A percentile compares a stretch with the other conserved stretches of the same genome.
Evolutionary conservation across 2,888 invertebrate genomes (phyloP).

Genomic region (Neria commutata): DNA sequence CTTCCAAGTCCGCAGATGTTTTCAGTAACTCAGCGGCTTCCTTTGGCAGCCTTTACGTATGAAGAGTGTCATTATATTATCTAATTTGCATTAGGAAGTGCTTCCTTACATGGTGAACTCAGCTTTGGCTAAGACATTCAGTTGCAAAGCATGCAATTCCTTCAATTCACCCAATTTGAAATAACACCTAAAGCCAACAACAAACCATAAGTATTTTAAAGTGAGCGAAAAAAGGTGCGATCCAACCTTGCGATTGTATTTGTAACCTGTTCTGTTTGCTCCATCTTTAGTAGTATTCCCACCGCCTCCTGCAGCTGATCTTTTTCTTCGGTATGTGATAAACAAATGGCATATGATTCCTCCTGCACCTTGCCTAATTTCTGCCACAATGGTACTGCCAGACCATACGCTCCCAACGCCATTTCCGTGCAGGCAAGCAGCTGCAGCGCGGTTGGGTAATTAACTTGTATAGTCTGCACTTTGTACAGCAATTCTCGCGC

Average conservation of each 20-base stretch:
- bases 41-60: slow-evolving; percentile 50
- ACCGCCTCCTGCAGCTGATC: slow-evolving; percentile 63
- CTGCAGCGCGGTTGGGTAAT: slow-evolving; percentile 63
- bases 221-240: too few species aligned
- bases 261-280: slow-evolving; percentile 27
- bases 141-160: slow-evolving; percentile 33
- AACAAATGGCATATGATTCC: slow-evolving; percentile 41
- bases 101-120: slow-evolving; percentile 47
- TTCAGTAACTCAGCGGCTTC: slow-evolving; percentile 67
- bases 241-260: slow-evolving; percentile 47
- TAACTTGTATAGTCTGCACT: slow-evolving; percentile 60
- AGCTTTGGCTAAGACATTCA: slow-evolving; percentile 39
- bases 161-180: slow-evolving; percentile 39
- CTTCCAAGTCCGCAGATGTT: slow-evolving; percentile 32
- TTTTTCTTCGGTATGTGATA: slow-evolving; percentile 44
- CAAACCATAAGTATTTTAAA: background rate
- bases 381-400: slow-evolving; percentile 56
- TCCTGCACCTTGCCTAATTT: slow-evolving; percentile 34
- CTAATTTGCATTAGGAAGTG: too few species aligned
- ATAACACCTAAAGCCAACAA: slow-evolving; percentile 44
- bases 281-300: slow-evolving; percentile 50
- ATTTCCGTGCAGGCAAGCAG: slow-evolving; percentile 63
- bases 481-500: slow-evolving; percentile 64
- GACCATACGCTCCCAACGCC: slow-evolving; percentile 64
- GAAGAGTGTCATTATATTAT: background rate